Base-by-base conservation (phyloP, 1,140 invertebrate species). In the Calosoma granatense region DNA sequence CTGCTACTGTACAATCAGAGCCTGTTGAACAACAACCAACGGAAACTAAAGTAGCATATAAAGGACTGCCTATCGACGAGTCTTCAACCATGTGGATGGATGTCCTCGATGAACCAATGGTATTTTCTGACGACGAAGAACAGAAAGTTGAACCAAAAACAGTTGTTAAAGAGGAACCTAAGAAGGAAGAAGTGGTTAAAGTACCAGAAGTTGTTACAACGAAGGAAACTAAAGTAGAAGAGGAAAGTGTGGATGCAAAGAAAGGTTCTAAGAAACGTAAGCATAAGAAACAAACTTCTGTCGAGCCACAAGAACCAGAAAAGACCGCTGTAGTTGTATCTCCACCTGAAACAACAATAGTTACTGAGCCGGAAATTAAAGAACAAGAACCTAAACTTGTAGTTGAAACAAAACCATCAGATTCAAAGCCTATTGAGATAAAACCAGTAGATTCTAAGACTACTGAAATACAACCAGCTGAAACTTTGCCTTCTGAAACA, bases 31-130 rank as follows among this genome's bases (percentile, higher is more conserved):
- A 23, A 52, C n/a, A 39, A 52, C 17, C 23, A 15, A 20, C 4
- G 21, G 41, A 47, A 47, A 36, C 26, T 36, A 54, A 54, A 54
- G 39, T 57, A 3, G 61, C 65, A 39, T 74, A 75, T 58, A 72
- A 70, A 55, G 73, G 70, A 43, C 64, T 76, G 47, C 72, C 74
- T 30, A 69, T 77, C 23, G 74, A 80, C 58, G 69, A 73, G 56
- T 70, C 74, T 4, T 70, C 71, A 21, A 73, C 72, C 57, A 61
- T 71, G 11, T 80, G 76, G 72, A 73, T 80, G 66, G 68, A 72
- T 65, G 70, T 77, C 52, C 59, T 81, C 43, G 77, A 81, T 59
- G 74, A 78, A 61, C 72, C 76, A 47, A 75, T 80, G 57, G 57
- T 59, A 17, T 61, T 68, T 22, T 67, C 64, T 26, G 67, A 69